phyloP scores from a whole-genome alignment of 2,888 invertebrate species.

The Sminthurinus aureus region DNA sequence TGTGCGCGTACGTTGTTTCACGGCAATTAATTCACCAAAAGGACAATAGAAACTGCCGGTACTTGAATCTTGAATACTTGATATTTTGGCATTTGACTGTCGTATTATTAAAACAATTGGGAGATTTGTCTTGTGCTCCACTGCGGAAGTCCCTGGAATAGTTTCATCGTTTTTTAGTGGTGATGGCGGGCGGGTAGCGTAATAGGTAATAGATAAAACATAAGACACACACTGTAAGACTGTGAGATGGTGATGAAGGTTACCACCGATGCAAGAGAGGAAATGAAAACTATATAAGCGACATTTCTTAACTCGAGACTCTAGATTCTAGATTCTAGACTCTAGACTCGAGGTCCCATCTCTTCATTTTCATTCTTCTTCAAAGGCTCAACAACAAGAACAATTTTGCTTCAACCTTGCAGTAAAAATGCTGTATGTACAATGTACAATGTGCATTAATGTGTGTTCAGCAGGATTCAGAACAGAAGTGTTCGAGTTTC shows the following conservation, averaged over 20 bases:
- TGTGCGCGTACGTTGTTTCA: conserved; percentile 9
- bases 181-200: not conserved
- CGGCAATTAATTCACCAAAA: conserved; percentile 30
- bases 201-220: too few species aligned
- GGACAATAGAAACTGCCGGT: conserved; percentile 18
- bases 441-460: too few species aligned
- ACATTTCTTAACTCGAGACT: not conserved
- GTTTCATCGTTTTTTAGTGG: not conserved
- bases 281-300: not conserved
- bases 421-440: not conserved
- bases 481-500: not conserved
- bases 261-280: not conserved
- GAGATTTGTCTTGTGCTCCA: conserved; percentile 11
- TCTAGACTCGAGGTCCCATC: too few species aligned
- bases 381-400: not conserved
- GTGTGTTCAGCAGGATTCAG: too few species aligned
- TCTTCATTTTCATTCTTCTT: conserved; percentile 16
- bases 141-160: not conserved
- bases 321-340: too few species aligned
- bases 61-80: too few species aligned
- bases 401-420: not conserved
- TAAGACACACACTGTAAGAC: too few species aligned
- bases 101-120: conserved; percentile 31
- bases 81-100: conserved; percentile 27
- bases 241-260: not conserved